Conservation (phyloP, 2,888 invertebrate genomes). For the Griposia aprilina region DNA sequence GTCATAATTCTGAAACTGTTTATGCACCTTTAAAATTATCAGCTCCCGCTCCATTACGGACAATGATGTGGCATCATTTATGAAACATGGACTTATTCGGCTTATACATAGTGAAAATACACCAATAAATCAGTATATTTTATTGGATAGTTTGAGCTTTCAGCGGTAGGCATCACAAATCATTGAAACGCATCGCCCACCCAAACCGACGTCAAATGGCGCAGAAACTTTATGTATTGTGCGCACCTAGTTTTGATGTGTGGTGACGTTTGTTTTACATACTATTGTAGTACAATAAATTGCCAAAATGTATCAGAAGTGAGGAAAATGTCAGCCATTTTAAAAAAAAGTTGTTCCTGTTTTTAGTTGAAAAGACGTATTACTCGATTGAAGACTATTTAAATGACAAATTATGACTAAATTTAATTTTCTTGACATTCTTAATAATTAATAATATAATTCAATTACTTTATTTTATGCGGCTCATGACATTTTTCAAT, state of each 20-base stretch:
- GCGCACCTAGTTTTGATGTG: constrained; percentile 60
- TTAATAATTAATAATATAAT: no score
- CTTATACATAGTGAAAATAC: constrained; percentile 52
- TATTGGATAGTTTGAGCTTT: constrained; percentile 72
- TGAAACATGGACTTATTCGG: constrained; percentile 45
- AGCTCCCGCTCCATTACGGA: constrained; percentile 42
- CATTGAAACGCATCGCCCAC: constrained; percentile 72
- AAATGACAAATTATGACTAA: no score
- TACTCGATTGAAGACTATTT: no score
- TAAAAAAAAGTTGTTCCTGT: no score
- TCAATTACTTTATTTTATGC: no score
- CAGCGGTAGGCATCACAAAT: constrained; percentile 72
- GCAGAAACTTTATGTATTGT: constrained; percentile 68
- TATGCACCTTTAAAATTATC: constrained; percentile 37
- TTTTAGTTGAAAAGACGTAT: no score
- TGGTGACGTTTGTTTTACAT: constrained; percentile 55
- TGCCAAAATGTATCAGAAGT: no score
- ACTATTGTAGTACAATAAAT: constrained; percentile 30
- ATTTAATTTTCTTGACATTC: no score
- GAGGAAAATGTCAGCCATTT: no score
- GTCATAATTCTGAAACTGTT: not conserved
- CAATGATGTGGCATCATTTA: constrained; percentile 39
- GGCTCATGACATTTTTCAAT: no score
- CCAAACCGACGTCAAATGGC: constrained; percentile 75
- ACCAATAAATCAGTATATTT: constrained; percentile 69